phyloP scores from a whole-genome alignment of 2,888 invertebrate species.

The Drosophila macrothrix region DNA sequence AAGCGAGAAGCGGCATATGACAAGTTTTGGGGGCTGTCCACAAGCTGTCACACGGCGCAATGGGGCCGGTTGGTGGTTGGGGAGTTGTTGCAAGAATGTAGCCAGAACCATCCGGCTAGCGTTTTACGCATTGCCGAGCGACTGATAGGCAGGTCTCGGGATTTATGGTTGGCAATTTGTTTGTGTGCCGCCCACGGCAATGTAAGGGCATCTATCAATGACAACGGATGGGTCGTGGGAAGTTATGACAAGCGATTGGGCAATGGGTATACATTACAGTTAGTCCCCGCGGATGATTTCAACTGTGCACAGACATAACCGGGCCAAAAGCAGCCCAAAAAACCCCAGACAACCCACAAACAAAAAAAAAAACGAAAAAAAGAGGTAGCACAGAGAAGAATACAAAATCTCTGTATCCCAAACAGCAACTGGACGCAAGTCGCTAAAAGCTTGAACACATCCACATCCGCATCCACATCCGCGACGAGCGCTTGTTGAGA shows the following conservation, averaged over 20 bases:
- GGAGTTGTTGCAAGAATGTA: not conserved
- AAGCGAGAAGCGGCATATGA: constrained; percentile 37
- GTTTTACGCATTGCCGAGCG: constrained; percentile 67
- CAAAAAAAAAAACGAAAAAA: not conserved
- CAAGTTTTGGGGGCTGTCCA: constrained; percentile 75
- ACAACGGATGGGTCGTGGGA: constrained; percentile 15
- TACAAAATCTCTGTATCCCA: constrained; percentile 40
- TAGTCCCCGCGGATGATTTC: constrained; percentile 54
- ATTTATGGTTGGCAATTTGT: constrained; percentile 78
- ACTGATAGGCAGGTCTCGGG: constrained; percentile 67
- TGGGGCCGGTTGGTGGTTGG: not conserved
- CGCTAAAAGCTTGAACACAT: constrained; percentile 1
- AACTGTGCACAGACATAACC: constrained; percentile 64
- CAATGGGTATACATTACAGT: constrained; percentile 21
- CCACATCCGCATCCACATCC: not conserved
- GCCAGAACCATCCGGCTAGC: constrained; percentile 11
- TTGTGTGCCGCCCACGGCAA: constrained; percentile 38
- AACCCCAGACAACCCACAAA: not conserved
- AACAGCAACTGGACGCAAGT: constrained; percentile 29
- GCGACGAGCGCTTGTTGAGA: not conserved
- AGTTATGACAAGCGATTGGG: constrained; percentile 66
- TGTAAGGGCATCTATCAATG: constrained; percentile 35
- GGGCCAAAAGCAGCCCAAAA: constrained; percentile 4
- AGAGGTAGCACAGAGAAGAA: constrained; percentile 18
- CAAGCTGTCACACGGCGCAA: constrained; percentile 61